Conservation (phyloP, 1,140 invertebrate genomes). For the Saccostrea echinata region DNA sequence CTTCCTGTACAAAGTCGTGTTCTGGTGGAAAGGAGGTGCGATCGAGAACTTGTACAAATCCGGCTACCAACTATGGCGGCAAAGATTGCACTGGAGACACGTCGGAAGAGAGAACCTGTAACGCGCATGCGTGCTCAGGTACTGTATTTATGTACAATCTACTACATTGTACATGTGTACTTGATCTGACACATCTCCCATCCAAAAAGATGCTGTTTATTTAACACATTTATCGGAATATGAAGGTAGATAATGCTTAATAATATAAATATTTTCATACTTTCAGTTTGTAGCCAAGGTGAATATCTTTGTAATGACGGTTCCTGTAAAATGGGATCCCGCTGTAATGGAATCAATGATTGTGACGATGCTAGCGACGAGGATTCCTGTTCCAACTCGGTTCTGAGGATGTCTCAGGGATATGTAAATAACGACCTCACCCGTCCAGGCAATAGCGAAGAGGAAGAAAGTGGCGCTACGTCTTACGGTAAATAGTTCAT, state of each 20-base stretch:
- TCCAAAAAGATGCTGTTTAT: not conserved
- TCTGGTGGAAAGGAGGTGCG: conserved; percentile 33
- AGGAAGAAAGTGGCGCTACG: not conserved
- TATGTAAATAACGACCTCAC: not conserved
- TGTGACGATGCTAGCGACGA: conserved; percentile 40
- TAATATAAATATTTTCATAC: not conserved
- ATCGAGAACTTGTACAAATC: conserved; percentile 41
- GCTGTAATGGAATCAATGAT: conserved; percentile 24
- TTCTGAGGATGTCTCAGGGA: conserved; percentile 6
- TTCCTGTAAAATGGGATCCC: not conserved
- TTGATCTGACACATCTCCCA: not conserved
- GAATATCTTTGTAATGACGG: conserved; percentile 29
- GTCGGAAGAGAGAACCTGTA: conserved; percentile 26
- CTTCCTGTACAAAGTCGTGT: conserved; percentile 45
- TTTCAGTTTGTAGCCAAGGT: conserved; percentile 1
- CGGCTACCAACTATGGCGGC: conserved; percentile 41
- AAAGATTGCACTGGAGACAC: conserved; percentile 34
- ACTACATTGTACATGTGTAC: not conserved
- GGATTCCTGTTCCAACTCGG: not conserved
- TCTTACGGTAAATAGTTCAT: not conserved
- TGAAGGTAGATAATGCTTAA: no score
- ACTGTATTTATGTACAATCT: not conserved
- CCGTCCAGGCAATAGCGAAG: not conserved
- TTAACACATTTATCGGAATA: no score
- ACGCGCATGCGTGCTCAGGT: conserved; percentile 42